Evolutionary conservation across 2,113 vertebrate species (phyloP).

Genomic region (Dicrurus megarhynchus): DNA sequence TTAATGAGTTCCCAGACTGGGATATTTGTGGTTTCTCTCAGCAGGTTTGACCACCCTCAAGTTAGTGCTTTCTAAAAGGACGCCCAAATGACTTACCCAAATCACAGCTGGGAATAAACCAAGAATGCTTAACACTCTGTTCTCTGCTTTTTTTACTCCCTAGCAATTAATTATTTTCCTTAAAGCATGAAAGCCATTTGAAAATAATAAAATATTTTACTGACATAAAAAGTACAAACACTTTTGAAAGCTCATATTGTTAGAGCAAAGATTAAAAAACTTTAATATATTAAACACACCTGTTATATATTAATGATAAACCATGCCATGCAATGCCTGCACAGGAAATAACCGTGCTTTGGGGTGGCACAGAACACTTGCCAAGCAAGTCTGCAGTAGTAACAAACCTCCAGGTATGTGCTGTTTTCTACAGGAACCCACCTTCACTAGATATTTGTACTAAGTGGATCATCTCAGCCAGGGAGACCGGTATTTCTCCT

Average conservation of each 20-base stretch:
- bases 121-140: not conserved
- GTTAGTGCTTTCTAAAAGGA: not conserved
- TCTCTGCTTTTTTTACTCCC: not conserved
- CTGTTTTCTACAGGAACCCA: not conserved
- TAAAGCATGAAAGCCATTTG: not conserved
- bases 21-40: not conserved
- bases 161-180: not conserved
- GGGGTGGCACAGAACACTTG: not conserved
- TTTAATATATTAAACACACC: not conserved
- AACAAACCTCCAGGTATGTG: not conserved
- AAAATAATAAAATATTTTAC: not conserved
- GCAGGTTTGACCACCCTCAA: not conserved
- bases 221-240: not conserved
- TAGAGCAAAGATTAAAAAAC: not conserved
- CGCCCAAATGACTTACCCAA: not conserved
- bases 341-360: not conserved
- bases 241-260: not conserved
- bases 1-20: not conserved
- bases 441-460: not conserved
- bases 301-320: not conserved
- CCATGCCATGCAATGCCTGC: constrained; percentile 18
- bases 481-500: not conserved
- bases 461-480: not conserved
- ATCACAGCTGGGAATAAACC: not conserved
- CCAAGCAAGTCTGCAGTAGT: not conserved